Evolutionary conservation across 2,113 vertebrate species (phyloP), one percentile per base, ranked within the genome.

Genomic region (Colossoma macropomum): DNA sequence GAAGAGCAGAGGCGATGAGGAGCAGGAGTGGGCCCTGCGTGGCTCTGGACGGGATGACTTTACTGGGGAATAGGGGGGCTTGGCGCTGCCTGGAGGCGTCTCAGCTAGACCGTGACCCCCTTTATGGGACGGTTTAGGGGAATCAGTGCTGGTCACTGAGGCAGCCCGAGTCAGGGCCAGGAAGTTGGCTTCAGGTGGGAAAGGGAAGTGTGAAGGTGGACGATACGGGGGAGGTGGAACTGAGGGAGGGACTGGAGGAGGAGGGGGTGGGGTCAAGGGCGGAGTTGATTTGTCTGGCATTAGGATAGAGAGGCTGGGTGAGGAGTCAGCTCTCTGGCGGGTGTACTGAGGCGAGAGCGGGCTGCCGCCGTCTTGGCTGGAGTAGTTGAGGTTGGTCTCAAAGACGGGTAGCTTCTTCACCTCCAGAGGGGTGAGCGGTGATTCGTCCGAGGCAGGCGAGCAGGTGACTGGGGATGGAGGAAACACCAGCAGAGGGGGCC

Each of bases 371-470:
- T 95, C 87, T 77, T 92, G 95, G 17, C 95, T 92, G 0, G 95
- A 91, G 77, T 96, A 98, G 92, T 96, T 98, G 30, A 97, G 92
- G 87, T 96, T 97, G 23, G 97, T 97, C 88, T 99, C 97, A 79
- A 99, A 95, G 79, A 98, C 96, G 0, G 98, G 98, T 80, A 99
- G 93, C 88, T 97, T 97, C 88, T 98, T 98, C 28, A 99, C 97
- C 90, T 99, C 98, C 10, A 99, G 90, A 0, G 98, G 98, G 12
- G 98, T 99, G 81, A 99, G 91, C 0, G 98, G 98, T 0, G 97
- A 99, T 89, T 99, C 97, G 65, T 99, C 98, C 1, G 97, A 99
- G 38, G 97, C 97, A 0, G 97, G 98, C n/a, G 97, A 98, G 88
- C 97, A 96, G 41, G 96, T 97, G 54, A 96, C 95, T 0, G 97